Base-by-base conservation (phyloP, 2,888 invertebrate genomes). In the Coelinius sp. region DNA sequence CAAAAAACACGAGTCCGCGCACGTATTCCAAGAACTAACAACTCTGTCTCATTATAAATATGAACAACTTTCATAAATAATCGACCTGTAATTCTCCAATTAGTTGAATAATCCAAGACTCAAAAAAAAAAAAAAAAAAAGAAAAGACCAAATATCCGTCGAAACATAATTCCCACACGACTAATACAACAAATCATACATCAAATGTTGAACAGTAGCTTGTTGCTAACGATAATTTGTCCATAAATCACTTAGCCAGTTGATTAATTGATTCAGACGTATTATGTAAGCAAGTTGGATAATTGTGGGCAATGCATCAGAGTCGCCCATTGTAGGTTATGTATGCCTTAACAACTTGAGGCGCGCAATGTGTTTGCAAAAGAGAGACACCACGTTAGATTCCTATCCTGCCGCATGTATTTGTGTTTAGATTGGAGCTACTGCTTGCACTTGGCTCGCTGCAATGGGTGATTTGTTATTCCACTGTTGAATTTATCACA, bases 261-360 rank as follows among this genome's bases (percentile, higher is more conserved):
- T 81, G 84, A 85, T 85, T 83, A 84, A 85, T 84, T 81, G 82
- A 78, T 80, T 71, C 75, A 70, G 46, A 68, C 70, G 78, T 75
- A 80, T 85, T 83, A 83, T 81, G 82, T 79, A 82, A 84, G 76
- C 73, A 71, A 78, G 70, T 70, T 73, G 74, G 74, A 77, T 80
- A 78, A 79, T 81, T 80, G 77, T 75, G 25, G 64, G 72, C 77
- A 70, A 77, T 80, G 77, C 69, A 78, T 79, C 77, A 76, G 70
- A 31, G 35, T 22, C 66, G 17, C 52, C 72, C 73, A 78, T 78
- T 78, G 76, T 76, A 75, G 78, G 79, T 79, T 81, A 77, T 75
- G 73, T 70, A 49, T 63, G 68, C 65, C 41, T 49, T 67, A 67
- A 35, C 52, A 49, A 67, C 35, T 38, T 35, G 49, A 56, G 56